phyloP scores from a whole-genome alignment of 1,140 invertebrate species.

The Cotesia glomerata region DNA sequence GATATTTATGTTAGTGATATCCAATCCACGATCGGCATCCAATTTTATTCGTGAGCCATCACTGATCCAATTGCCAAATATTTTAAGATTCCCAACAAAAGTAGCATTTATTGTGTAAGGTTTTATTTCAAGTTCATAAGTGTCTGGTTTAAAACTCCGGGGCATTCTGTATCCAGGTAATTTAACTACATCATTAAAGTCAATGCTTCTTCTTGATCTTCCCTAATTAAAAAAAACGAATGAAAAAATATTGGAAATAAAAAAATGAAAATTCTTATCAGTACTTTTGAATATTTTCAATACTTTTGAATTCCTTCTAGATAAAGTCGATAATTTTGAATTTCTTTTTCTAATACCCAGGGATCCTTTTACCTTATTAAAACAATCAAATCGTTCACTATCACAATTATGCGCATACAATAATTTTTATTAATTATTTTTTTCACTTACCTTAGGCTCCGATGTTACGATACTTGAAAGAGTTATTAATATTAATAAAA shows the following conservation, averaged over 20 bases:
- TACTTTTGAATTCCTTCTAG: too few relatives aligned
- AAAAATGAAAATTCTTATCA: too few relatives aligned
- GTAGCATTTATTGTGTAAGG: constrained; percentile 66
- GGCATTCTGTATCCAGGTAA: constrained; percentile 42
- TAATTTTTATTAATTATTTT: not conserved
- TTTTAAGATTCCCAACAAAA: constrained; percentile 69
- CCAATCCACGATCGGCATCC: constrained; percentile 68
- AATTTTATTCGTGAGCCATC: constrained; percentile 67
- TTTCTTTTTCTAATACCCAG: too few relatives aligned
- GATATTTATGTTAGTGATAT: constrained; percentile 53
- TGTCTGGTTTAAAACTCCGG: constrained; percentile 67
- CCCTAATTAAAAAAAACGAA: too few relatives aligned
- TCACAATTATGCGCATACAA: not conserved
- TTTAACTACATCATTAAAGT: constrained; percentile 47
- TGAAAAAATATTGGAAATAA: too few relatives aligned
- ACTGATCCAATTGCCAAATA: constrained; percentile 67
- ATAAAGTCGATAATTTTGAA: too few relatives aligned
- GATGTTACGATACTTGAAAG: not conserved
- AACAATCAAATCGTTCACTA: constrained; percentile 18
- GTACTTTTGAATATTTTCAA: too few relatives aligned
- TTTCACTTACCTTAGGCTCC: not conserved
- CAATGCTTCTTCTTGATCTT: constrained; percentile 44
- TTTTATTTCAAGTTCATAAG: constrained; percentile 69
- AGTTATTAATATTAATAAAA: not conserved
- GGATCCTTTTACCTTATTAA: not conserved